A percentile compares a stretch with the other conserved stretches of the same genome.
phyloP scores from a whole-genome alignment of 1,140 invertebrate species.

The Tetramorium alpestre region DNA sequence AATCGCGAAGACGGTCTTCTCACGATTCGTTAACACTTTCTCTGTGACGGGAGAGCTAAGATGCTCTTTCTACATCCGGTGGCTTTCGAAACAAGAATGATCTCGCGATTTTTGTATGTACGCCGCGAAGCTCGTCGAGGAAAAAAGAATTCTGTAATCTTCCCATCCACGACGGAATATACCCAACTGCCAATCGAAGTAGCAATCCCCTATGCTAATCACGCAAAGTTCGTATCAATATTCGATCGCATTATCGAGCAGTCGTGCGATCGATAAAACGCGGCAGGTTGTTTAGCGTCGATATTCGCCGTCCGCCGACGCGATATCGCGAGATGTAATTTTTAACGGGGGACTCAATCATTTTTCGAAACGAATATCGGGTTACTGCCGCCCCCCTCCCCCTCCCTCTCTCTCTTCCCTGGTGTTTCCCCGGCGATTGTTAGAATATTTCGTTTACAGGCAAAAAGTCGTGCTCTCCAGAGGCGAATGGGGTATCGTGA shows the following conservation, averaged over 20 bases:
- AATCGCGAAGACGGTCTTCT: not conserved
- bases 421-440: slow-evolving; percentile 42
- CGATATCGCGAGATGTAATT: slow-evolving; percentile 39
- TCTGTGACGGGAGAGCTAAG: not conserved
- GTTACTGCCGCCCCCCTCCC: slow-evolving; percentile 4
- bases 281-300: slow-evolving; percentile 25
- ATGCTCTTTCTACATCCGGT: not conserved
- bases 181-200: not conserved
- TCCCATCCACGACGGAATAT: not conserved
- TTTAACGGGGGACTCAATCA: slow-evolving; percentile 53
- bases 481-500: not conserved
- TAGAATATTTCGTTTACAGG: slow-evolving; percentile 44
- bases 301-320: slow-evolving; percentile 13
- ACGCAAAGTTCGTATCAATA: slow-evolving; percentile 18
- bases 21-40: not conserved
- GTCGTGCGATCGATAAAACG: slow-evolving; percentile 31
- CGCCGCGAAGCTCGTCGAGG: not conserved
- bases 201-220: not conserved
- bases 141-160: not conserved
- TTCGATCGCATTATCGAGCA: slow-evolving; percentile 29
- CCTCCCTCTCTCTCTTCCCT: not conserved
- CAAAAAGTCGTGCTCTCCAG: slow-evolving; percentile 32
- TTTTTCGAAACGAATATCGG: slow-evolving; percentile 54
- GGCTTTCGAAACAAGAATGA: not conserved
- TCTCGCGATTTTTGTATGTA: not conserved